Evolutionary conservation across 1,140 invertebrate species (phyloP), one percentile per base, ranked within the genome.

Genomic region (Parasteatoda tepidariorum): DNA sequence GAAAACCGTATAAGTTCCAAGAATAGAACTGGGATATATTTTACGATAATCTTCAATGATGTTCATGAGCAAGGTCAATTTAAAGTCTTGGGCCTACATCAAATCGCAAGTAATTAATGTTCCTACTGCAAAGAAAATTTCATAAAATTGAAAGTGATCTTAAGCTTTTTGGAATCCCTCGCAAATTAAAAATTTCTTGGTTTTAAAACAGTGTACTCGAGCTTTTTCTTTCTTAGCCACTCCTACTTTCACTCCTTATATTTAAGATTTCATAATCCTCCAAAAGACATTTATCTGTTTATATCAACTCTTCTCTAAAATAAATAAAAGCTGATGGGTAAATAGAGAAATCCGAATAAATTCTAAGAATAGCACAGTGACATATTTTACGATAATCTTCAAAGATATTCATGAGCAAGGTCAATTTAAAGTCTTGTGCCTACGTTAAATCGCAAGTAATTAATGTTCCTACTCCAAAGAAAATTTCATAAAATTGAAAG

Each of bases 1-100:
- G 24, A 68, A 41, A 54, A 70, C 2, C 2, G 15, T 15, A 70
- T n/a, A 70, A 48, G 54, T 70, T 70, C 67, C 33, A 48, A 41
- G 54, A 70, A 70, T 59, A 57, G 55, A 55, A 75, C 73, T 62
- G 55, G 61, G 73, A 75, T 57, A 75, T 75, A 62, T 75, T 75
- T 75, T 75, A 75, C 59, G 73, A 62, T 33, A 33, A 30, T 41
- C 2, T 18, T 11, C 15, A 13, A 62, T 30, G 9, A 48, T n/a
- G 54, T 70, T 48, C 38, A 54, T 22, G 41, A 33, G 26, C 26
- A 24, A 41, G 31, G 33, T 13, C 18, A 70, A n/a, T 28, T 41
- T 15, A n/a, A 33, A 34, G 31, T 31, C 24, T 13, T 18, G 18
- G 9, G n/a, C 28, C 28, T 33, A 34, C 55, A 73, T 54, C 70